Evolutionary conservation across 2,113 vertebrate species (phyloP).

Genomic region (Tylochromis polylepis): DNA sequence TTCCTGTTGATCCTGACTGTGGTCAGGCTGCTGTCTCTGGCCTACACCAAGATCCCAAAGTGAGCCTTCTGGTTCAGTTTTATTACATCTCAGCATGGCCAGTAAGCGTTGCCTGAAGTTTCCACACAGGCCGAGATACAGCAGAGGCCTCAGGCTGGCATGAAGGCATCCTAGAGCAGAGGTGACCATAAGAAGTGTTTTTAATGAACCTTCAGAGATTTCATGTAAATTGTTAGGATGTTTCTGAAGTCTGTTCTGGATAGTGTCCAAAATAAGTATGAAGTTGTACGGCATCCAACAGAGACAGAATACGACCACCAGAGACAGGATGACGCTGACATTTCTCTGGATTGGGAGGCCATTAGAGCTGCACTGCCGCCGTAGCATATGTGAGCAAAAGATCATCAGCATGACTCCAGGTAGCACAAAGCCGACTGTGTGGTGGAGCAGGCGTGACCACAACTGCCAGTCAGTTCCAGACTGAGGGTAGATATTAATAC

Average conservation of each 20-base stretch:
- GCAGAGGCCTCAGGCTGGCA: no score
- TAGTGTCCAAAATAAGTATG: slow-evolving; percentile 68
- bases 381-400: slow-evolving; percentile 61
- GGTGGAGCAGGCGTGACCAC: slow-evolving; percentile 55
- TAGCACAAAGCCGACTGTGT: slow-evolving; percentile 69
- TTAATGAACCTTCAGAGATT: neutral
- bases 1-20: no score
- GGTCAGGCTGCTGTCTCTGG: no score
- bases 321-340: slow-evolving; percentile 57
- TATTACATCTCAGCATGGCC: no score
- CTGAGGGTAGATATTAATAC: slow-evolving; percentile 41
- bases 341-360: slow-evolving; percentile 54
- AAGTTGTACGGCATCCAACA: slow-evolving; percentile 83
- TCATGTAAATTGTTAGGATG: neutral
- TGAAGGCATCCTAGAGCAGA: slow-evolving; percentile 70
- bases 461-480: slow-evolving; percentile 4
- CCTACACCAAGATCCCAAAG: no score
- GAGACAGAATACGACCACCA: slow-evolving; percentile 74
- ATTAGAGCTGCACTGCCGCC: slow-evolving; percentile 33
- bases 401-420: slow-evolving; percentile 61
- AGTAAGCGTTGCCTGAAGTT: no score
- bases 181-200: slow-evolving; percentile 55
- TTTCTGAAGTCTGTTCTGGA: neutral
- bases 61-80: no score
- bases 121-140: no score